These are phyloP conservation scores for Lochmaea capreae DNA, from an alignment of 2,888 invertebrate species.

Conservation along the genomic window DNA sequence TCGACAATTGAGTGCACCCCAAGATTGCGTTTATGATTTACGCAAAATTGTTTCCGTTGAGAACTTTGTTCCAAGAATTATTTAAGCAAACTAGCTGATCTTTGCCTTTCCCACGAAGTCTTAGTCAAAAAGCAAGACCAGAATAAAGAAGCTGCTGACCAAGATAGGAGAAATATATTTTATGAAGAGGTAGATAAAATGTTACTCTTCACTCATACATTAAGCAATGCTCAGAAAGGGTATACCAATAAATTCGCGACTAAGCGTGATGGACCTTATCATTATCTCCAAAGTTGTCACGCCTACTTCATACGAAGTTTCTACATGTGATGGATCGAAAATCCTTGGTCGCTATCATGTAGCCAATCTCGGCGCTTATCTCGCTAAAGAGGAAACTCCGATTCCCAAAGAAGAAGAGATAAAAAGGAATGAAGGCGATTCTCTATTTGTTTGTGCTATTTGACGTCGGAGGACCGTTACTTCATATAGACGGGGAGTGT, in stretches of 20 bases:
- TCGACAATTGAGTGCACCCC: too few relatives aligned
- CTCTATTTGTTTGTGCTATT: too few relatives aligned
- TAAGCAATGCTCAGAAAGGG: background rate
- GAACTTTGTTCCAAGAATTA: conserved; percentile 37
- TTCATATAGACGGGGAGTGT: conserved; percentile 14
- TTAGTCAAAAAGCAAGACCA: conserved; percentile 19
- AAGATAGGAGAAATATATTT: too few relatives aligned
- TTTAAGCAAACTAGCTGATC: conserved; percentile 16
- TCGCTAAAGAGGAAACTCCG: conserved; percentile 6
- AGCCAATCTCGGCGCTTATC: background rate
- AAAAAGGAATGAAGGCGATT: background rate
- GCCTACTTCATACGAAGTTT: conserved; percentile 8
- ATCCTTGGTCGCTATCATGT: conserved; percentile 16
- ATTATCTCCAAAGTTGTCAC: too few relatives aligned
- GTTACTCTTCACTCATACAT: too few relatives aligned
- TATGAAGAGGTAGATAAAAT: too few relatives aligned
- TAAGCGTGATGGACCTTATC: conserved; percentile 11
- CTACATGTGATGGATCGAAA: background rate
- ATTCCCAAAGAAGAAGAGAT: background rate
- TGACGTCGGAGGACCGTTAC: conserved; percentile 18
- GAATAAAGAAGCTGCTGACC: conserved; percentile 6
- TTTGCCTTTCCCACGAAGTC: conserved; percentile 16
- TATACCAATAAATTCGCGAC: conserved; percentile 9
- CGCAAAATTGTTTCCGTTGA: conserved; percentile 34
- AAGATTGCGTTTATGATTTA: too few relatives aligned